These are phyloP conservation scores for Drosophila dunni DNA, from an alignment of 1,140 invertebrate species.

Conservation along the genomic window DNA sequence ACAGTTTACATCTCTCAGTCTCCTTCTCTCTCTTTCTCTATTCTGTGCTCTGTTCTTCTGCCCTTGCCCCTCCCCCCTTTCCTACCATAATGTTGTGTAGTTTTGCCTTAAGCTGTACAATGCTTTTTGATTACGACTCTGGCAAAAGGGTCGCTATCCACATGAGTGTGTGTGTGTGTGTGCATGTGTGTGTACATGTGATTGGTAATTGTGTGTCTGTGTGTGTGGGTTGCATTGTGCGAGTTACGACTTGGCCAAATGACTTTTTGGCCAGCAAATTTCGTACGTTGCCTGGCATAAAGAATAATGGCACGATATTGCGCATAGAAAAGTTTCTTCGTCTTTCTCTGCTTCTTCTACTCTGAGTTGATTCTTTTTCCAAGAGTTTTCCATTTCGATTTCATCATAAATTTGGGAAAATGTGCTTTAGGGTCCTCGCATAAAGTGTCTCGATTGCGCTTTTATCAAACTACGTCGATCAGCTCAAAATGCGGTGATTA, in stretches of 20 bases:
- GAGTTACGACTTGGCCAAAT: constrained; percentile 49
- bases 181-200: constrained; percentile 2
- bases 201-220: not conserved
- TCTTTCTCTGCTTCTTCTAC: not conserved
- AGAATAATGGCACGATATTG: constrained; percentile 27
- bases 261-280: constrained; percentile 48
- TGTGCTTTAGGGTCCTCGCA: not conserved
- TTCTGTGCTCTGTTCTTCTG: not conserved
- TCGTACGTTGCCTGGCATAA: constrained; percentile 24
- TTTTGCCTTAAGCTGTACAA: constrained; percentile 49
- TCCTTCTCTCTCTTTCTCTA: not conserved
- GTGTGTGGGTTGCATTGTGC: constrained; percentile 41
- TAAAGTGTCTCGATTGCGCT: constrained; percentile 5
- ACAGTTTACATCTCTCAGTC: constrained; percentile 11
- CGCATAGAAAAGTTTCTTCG: constrained; percentile 3
- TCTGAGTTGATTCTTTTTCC: no score
- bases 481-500: constrained; percentile 4
- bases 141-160: constrained; percentile 28
- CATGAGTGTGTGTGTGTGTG: constrained; percentile 6
- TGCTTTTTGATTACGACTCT: constrained; percentile 42
- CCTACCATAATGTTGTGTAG: constrained; percentile 23
- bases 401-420: constrained; percentile 28
- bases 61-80: not conserved
- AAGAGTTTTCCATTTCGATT: constrained; percentile 6
- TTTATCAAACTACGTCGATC: not conserved